These are phyloP conservation scores for Sarcophaga caerulescens DNA, from an alignment of 2,888 invertebrate genomes.

Conservation along the genomic window DNA sequence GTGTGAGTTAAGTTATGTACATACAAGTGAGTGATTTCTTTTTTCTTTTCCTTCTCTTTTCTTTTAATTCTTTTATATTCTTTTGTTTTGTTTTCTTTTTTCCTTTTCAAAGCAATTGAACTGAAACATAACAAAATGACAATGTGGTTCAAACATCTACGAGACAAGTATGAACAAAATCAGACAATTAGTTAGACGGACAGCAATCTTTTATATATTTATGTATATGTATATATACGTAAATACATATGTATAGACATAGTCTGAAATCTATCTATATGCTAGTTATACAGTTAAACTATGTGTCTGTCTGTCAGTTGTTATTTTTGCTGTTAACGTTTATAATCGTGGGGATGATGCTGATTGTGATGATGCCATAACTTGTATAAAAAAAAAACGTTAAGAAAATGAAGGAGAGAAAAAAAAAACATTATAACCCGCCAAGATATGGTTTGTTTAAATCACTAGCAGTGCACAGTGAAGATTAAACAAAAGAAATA, in stretches of 20 bases:
- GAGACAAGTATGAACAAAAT: constrained; percentile 23
- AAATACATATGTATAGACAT: neutral
- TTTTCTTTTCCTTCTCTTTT: constrained; percentile 23
- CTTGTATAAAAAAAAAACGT: constrained; percentile 64
- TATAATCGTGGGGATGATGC: constrained; percentile 45
- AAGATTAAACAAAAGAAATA: neutral
- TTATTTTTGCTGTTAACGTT: constrained; percentile 40
- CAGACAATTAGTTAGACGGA: constrained; percentile 28
- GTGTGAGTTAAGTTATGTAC: constrained; percentile 34
- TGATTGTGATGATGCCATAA: constrained; percentile 63
- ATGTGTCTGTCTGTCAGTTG: constrained; percentile 17
- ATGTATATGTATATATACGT: neutral
- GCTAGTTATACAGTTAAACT: constrained; percentile 70
- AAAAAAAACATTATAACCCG: constrained; percentile 33
- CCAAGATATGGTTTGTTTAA: constrained; percentile 15
- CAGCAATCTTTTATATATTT: constrained; percentile 1
- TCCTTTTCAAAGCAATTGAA: constrained; percentile 63
- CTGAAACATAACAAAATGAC: constrained; percentile 66
- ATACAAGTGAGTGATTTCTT: constrained; percentile 33
- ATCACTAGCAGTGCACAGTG: neutral
- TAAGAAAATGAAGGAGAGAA: constrained; percentile 48
- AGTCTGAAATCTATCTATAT: constrained; percentile 36
- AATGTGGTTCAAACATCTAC: constrained; percentile 53
- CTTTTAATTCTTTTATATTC: constrained; percentile 5
- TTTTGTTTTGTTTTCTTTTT: constrained; percentile 12